phyloP scores from a whole-genome alignment of 2,113 vertebrate species.

The Merops nubicus region DNA sequence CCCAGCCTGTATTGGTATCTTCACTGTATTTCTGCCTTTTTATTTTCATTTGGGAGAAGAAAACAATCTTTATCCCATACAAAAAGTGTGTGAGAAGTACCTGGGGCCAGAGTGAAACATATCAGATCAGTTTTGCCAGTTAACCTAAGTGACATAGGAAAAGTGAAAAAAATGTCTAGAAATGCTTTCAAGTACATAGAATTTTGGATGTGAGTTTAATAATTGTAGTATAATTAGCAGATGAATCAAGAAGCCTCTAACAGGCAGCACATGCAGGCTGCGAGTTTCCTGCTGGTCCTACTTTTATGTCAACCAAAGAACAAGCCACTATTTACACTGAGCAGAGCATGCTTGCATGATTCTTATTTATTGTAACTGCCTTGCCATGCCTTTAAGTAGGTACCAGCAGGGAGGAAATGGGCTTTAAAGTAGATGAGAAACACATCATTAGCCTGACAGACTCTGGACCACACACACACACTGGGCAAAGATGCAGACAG shows the following conservation, averaged over 20 bases:
- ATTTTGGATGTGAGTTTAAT: neutral
- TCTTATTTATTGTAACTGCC: constrained; percentile 17
- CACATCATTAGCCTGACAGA: constrained; percentile 11
- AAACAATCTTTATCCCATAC: neutral
- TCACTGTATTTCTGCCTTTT: no score
- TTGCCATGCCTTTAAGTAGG: neutral
- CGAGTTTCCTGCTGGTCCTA: neutral
- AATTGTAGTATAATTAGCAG: neutral
- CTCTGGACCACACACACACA: neutral
- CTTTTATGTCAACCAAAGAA: neutral
- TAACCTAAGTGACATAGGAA: neutral
- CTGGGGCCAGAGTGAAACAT: neutral
- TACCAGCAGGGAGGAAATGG: constrained; percentile 22
- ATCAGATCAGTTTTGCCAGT: neutral
- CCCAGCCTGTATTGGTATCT: no score
- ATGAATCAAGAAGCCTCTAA: neutral
- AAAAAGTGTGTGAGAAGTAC: neutral
- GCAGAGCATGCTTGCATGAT: neutral
- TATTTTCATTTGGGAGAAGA: neutral
- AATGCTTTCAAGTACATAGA: neutral
- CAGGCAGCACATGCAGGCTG: neutral
- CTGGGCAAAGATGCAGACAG: neutral
- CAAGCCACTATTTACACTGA: neutral
- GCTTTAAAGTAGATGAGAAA: constrained; percentile 16
- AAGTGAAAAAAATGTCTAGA: neutral